Conservation (phyloP, 1,140 invertebrate genomes). For the Zeugodacus cucurbitae region DNA sequence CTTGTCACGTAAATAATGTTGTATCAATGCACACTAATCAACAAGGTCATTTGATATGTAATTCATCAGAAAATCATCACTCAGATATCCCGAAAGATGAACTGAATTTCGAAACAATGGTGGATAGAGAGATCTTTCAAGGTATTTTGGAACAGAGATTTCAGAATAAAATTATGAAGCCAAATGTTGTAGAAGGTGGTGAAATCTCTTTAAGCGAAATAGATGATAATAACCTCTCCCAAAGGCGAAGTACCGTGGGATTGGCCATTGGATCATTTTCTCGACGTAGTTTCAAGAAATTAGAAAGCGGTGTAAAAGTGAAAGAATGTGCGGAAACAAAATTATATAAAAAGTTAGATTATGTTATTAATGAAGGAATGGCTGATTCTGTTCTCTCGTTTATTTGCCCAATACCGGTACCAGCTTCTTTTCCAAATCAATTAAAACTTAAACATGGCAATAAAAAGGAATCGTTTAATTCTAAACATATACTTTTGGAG, state of each 20-base stretch:
- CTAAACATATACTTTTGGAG: not conserved
- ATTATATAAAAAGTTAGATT: constrained; percentile 59
- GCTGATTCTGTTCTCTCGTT: constrained; percentile 82
- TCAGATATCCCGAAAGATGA: not conserved
- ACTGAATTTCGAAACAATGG: not conserved
- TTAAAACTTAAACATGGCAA: constrained; percentile 32
- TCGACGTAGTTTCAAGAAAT: not conserved
- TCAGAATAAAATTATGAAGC: not conserved
- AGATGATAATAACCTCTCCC: not conserved
- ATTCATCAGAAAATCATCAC: not conserved
- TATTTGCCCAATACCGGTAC: constrained; percentile 65
- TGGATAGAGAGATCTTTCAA: not conserved
- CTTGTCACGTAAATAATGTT: constrained; percentile 64
- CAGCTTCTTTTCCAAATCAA: constrained; percentile 41
- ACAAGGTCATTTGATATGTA: not conserved
- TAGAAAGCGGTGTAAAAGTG: not conserved
- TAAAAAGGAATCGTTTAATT: not conserved
- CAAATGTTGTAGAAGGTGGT: not conserved
- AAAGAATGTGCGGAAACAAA: constrained; percentile 53
- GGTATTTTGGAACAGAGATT: not conserved
- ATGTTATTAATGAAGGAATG: constrained; percentile 80
- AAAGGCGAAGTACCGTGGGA: constrained; percentile 45
- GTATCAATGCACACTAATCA: constrained; percentile 49
- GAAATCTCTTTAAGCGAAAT: not conserved
- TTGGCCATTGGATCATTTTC: not conserved